Base-by-base conservation (phyloP, 2,113 vertebrate genomes). In the Ailuropoda melanoleuca region DNA sequence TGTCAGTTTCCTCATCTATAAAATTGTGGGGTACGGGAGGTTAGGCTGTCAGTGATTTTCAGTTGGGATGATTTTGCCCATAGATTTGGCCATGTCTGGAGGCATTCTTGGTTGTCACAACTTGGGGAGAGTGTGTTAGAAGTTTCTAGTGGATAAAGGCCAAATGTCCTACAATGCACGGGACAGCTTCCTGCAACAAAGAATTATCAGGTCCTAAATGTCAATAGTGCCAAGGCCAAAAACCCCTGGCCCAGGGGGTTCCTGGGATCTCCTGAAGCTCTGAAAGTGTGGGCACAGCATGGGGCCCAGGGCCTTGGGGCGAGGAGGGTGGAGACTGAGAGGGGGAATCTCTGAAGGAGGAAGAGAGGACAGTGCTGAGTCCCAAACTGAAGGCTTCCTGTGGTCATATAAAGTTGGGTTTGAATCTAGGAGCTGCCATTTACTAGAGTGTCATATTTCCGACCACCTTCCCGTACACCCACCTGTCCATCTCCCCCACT, bases 291-390 rank as follows among this genome's bases (percentile, higher is more conserved):
- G 90, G 48, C 50, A 43, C 19, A 53, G 77, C 10, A 19, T 1
- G 24, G 46, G n/a, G 50, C 19, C 1, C 4, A 37, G 62, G 50
- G n/a, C 39, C 24, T 34, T 13, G 29, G 78, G 70, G 66, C 0
- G 8, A 97, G 95, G 86, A 96, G 90, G 88, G 94, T 92, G 81
- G 88, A 46, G 95, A 92, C 95, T 89, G 80, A 86, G 72, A 86
- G 90, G 23, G 88, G 89, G 78, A 46, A 14, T 80, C 72, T 18
- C 86, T 56, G 23, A 78, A 74, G 94, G 77, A 87, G 48, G 95
- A 97, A 82, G 55, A 24, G 31, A 21, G 15, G 18, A 3, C 0
- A 1, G 19, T 5, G 31, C 39, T 4, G 43, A 80, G 72, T 29
- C 34, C 34, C 21, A 34, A 1, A 4, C 12, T 19, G n/a, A 75